These are phyloP conservation scores for Ochropacha duplaris DNA, from an alignment of 2,888 invertebrate species.

Conservation along the genomic window DNA sequence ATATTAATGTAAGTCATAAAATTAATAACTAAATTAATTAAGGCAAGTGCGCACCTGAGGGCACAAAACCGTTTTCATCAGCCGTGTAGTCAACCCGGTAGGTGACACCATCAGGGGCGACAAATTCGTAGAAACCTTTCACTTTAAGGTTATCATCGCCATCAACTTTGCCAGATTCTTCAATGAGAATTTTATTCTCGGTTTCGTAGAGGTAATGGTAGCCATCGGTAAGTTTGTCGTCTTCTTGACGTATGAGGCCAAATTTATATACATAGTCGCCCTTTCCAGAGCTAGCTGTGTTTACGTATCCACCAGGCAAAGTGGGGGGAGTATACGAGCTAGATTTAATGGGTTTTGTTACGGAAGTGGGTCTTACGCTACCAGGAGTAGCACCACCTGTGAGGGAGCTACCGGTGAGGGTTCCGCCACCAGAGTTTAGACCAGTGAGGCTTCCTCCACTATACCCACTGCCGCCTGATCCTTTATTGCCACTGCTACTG, in stretches of 20 bases:
- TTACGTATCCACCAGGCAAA: conserved; percentile 1
- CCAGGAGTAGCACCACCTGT: conserved; percentile 39
- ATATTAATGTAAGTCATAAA: background rate
- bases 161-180: conserved; percentile 68
- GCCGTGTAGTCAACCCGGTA: conserved; percentile 78
- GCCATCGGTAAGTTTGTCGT: conserved; percentile 60
- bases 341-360: conserved; percentile 6
- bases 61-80: conserved; percentile 71
- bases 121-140: conserved; percentile 72
- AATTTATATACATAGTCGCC: conserved; percentile 62
- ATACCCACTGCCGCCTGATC: background rate
- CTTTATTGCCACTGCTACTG: conserved; percentile 28
- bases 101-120: conserved; percentile 68
- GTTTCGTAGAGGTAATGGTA: conserved; percentile 78
- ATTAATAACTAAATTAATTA: conserved; percentile 37
- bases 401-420: no score
- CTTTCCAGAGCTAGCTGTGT: conserved; percentile 21
- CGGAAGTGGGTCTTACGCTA: conserved; percentile 13
- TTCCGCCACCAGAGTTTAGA: background rate
- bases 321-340: background rate
- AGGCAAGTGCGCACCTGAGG: conserved; percentile 66
- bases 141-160: conserved; percentile 56
- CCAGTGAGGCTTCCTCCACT: background rate
- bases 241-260: conserved; percentile 72
- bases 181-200: conserved; percentile 74